phyloP scores from a whole-genome alignment of 2,888 invertebrate species.

The Lepidocyrtinus sp. region DNA sequence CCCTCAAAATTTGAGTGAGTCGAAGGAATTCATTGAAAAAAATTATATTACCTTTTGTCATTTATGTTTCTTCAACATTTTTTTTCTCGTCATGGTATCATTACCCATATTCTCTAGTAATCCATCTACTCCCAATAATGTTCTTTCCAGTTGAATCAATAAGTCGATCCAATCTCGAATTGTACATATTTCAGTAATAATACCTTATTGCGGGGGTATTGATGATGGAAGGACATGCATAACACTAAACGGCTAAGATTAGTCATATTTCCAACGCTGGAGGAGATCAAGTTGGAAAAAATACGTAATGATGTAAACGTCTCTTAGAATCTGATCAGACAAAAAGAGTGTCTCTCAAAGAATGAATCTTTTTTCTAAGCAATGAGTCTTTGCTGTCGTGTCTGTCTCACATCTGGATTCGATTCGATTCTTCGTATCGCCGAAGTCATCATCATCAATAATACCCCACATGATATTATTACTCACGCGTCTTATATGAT shows the following conservation, averaged over 20 bases:
- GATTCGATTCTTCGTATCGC: not conserved
- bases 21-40: not conserved
- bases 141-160: not conserved
- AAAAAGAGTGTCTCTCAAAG: not conserved
- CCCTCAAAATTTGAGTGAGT: not conserved
- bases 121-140: not conserved
- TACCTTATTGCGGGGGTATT: not conserved
- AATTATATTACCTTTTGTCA: too few relatives aligned
- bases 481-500: slow-evolving; percentile 38
- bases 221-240: not conserved
- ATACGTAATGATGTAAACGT: not conserved
- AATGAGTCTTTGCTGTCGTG: not conserved
- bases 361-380: not conserved
- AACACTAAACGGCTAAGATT: slow-evolving; percentile 1
- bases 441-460: slow-evolving; percentile 20
- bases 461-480: slow-evolving; percentile 25
- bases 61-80: too few relatives aligned
- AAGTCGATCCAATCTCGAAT: not conserved
- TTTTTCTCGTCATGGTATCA: not conserved
- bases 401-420: slow-evolving; percentile 7
- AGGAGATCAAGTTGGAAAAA: slow-evolving; percentile 8
- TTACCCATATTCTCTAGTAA: not conserved
- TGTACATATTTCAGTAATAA: slow-evolving; percentile 7
- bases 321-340: not conserved
- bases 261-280: slow-evolving; percentile 8